phyloP scores from a whole-genome alignment of 2,797 vertebrate species.

The Catamblyrhynchus diadema region DNA sequence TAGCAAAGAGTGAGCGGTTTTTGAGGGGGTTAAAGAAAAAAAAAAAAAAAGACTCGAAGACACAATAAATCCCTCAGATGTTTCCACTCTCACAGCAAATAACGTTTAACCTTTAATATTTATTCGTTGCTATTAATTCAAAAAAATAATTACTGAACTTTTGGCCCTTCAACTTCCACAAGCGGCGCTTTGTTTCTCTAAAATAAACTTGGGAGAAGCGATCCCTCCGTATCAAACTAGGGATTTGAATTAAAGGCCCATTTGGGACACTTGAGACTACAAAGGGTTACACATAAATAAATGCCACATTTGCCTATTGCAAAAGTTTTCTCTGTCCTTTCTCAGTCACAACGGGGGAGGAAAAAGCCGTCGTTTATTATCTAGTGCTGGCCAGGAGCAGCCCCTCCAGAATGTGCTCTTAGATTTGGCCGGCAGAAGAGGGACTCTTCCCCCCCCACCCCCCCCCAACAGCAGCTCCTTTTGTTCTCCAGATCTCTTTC shows the following conservation, averaged over 20 bases:
- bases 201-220: conserved; percentile 65
- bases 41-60: background rate
- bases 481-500: conserved; percentile 83
- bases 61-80: background rate
- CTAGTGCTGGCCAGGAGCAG: conserved; percentile 69
- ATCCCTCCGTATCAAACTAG: conserved; percentile 49
- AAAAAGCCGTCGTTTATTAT: conserved; percentile 72
- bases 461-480: conserved; percentile 77
- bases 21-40: background rate
- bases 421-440: conserved; percentile 72
- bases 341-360: conserved; percentile 74
- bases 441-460: conserved; percentile 18
- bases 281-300: conserved; percentile 78
- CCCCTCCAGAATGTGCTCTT: conserved; percentile 70
- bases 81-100: background rate
- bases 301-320: conserved; percentile 75
- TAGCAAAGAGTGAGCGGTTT: background rate
- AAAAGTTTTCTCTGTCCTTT: conserved; percentile 78
- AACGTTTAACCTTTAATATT: conserved; percentile 60
- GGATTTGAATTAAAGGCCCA: conserved; percentile 68
- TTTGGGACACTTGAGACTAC: conserved; percentile 72
- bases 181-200: conserved; percentile 69
- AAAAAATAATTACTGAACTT: conserved; percentile 71
- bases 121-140: conserved; percentile 60
- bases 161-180: conserved; percentile 59